Conservation (phyloP, 2,113 vertebrate species). For the Stigmatopora nigra region DNA sequence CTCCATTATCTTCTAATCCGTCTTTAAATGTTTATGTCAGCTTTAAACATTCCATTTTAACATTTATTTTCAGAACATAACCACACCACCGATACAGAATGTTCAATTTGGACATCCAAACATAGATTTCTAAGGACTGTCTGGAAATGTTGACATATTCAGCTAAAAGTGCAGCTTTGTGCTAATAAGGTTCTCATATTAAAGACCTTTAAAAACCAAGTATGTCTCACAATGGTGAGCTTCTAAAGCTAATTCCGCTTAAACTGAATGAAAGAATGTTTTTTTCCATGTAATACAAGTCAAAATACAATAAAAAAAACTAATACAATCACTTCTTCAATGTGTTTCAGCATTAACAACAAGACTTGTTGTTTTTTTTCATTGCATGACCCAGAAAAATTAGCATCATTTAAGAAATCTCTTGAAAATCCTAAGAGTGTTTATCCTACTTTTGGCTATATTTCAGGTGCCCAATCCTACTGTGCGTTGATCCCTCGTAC, state of each 20-base stretch:
- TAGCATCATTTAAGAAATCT: constrained; percentile 40
- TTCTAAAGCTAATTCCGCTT: background rate
- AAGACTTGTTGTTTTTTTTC: constrained; percentile 8
- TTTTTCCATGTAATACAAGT: background rate
- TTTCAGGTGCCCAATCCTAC: constrained; percentile 32
- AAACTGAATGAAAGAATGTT: background rate
- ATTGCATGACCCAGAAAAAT: constrained; percentile 27
- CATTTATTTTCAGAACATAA: background rate
- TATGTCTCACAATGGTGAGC: background rate
- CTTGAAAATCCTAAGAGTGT: constrained; percentile 39
- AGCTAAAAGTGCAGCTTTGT: background rate
- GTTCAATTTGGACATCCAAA: background rate
- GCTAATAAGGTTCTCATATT: background rate
- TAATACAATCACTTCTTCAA: constrained; percentile 6
- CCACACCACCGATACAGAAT: background rate
- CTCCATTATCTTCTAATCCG: background rate
- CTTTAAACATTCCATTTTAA: background rate
- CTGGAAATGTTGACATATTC: background rate
- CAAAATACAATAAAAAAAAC: constrained; percentile 1
- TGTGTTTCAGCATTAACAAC: constrained; percentile 14
- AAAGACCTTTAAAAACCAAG: too few species aligned
- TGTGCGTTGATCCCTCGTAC: constrained; percentile 37
- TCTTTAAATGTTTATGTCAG: background rate
- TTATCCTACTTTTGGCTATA: constrained; percentile 51
- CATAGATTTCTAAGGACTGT: background rate